A percentile compares a stretch with the other conserved stretches of the same genome.
These are phyloP conservation scores for Balaeniceps rex DNA, from an alignment of 2,113 vertebrate species.

Conservation along the genomic window DNA sequence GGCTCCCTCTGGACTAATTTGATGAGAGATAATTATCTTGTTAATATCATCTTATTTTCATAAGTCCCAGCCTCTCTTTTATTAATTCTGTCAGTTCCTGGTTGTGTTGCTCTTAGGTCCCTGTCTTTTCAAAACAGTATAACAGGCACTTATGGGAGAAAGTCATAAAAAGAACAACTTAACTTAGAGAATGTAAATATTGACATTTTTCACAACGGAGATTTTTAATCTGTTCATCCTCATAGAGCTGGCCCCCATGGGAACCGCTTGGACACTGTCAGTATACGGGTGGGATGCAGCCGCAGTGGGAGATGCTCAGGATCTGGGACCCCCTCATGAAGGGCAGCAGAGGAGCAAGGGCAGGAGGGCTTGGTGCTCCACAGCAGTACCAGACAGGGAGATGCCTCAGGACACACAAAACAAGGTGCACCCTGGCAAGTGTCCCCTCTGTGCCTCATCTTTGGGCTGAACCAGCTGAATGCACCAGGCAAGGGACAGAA, in stretches of 20 bases:
- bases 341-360: neutral
- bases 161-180: constrained; percentile 6
- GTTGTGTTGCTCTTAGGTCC: constrained; percentile 45
- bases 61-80: constrained; percentile 60
- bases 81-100: constrained; percentile 61
- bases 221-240: neutral
- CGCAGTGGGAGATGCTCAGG: neutral
- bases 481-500: neutral
- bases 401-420: neutral
- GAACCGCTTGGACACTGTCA: neutral
- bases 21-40: constrained; percentile 68
- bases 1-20: constrained; percentile 65
- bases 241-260: neutral
- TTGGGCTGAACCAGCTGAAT: neutral
- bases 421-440: neutral
- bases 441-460: neutral
- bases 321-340: neutral
- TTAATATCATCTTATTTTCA: constrained; percentile 68
- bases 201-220: constrained; percentile 39
- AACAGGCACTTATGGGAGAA: constrained; percentile 39
- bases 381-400: neutral
- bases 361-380: neutral
- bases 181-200: constrained; percentile 46
- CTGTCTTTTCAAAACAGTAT: constrained; percentile 31
- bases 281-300: neutral